These are phyloP conservation scores for Melanotaenia boesemani DNA, from an alignment of 2,797 vertebrate genomes.

Conservation along the genomic window DNA sequence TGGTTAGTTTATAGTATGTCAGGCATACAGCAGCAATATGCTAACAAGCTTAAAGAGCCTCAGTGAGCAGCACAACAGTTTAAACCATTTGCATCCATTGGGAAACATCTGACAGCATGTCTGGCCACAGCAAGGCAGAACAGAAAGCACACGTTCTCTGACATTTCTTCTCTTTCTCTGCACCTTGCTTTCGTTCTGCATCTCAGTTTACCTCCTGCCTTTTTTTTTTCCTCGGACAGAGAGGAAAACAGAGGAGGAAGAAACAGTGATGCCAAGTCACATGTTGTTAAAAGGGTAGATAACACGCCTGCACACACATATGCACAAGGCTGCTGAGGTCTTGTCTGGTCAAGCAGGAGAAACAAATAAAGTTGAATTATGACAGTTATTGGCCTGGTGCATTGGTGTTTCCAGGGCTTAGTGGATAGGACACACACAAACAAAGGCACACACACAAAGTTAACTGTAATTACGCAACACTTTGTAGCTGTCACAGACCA, in stretches of 20 bases:
- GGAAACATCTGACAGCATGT: slow-evolving; percentile 58
- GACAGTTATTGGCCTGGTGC: slow-evolving; percentile 68
- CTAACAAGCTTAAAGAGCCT: slow-evolving; percentile 50
- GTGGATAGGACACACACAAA: slow-evolving; percentile 47
- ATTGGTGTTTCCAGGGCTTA: slow-evolving; percentile 61
- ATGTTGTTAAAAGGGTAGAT: slow-evolving; percentile 48
- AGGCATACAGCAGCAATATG: slow-evolving; percentile 20
- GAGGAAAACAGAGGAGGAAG: slow-evolving; percentile 47
- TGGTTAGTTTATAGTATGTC: neutral
- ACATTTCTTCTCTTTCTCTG: slow-evolving; percentile 23
- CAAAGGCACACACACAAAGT: neutral
- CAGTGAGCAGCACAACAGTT: slow-evolving; percentile 61
- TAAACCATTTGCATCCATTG: slow-evolving; percentile 69
- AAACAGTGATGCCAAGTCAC: slow-evolving; percentile 53
- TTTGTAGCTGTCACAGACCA: neutral
- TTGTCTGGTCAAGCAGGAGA: slow-evolving; percentile 60
- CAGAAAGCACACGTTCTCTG: slow-evolving; percentile 31
- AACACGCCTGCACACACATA: slow-evolving; percentile 20
- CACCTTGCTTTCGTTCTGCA: slow-evolving; percentile 46
- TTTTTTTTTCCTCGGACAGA: slow-evolving; percentile 45
- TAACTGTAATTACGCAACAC: neutral
- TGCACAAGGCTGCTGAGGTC: slow-evolving; percentile 15
- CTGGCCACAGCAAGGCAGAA: slow-evolving; percentile 44
- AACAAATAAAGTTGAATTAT: slow-evolving; percentile 72
- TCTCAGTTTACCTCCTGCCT: slow-evolving; percentile 55